Conservation (phyloP, 2,113 vertebrate species). For the Laticauda laticaudata region DNA sequence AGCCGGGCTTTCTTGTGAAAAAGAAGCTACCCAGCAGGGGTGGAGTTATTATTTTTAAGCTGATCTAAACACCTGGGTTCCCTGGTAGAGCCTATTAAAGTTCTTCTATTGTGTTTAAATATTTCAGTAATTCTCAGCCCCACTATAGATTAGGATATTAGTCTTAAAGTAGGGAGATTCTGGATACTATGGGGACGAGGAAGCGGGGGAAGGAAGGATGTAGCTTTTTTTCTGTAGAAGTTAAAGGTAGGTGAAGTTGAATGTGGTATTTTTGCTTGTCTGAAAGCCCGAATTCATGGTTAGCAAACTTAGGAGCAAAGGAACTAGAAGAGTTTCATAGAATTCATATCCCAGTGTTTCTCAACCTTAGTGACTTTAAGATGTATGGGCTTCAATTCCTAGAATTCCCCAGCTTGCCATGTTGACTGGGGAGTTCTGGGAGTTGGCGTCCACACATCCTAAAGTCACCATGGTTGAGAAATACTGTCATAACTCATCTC, state of each 20-base stretch:
- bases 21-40: conserved; percentile 78
- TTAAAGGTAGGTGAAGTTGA: neutral
- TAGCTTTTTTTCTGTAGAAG: conserved; percentile 5
- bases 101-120: conserved; percentile 80
- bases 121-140: conserved; percentile 77
- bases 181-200: conserved; percentile 35
- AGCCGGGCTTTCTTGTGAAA: conserved; percentile 78
- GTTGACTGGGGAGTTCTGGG: too few relatives aligned
- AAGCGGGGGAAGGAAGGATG: conserved; percentile 18
- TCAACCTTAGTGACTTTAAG: neutral
- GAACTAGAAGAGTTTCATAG: neutral
- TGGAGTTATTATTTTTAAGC: conserved; percentile 85
- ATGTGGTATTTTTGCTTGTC: neutral
- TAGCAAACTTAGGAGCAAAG: neutral
- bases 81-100: conserved; percentile 81
- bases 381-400: neutral
- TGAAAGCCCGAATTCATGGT: neutral
- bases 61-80: conserved; percentile 87
- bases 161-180: conserved; percentile 64
- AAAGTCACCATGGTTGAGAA: too few relatives aligned
- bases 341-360: neutral
- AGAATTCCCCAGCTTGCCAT: too few relatives aligned
- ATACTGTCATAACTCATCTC: neutral
- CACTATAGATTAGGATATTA: conserved; percentile 70
- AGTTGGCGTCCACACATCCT: too few relatives aligned